Base-by-base conservation (phyloP, 2,797 vertebrate species). In the Neosilurus mollespiculum region DNA sequence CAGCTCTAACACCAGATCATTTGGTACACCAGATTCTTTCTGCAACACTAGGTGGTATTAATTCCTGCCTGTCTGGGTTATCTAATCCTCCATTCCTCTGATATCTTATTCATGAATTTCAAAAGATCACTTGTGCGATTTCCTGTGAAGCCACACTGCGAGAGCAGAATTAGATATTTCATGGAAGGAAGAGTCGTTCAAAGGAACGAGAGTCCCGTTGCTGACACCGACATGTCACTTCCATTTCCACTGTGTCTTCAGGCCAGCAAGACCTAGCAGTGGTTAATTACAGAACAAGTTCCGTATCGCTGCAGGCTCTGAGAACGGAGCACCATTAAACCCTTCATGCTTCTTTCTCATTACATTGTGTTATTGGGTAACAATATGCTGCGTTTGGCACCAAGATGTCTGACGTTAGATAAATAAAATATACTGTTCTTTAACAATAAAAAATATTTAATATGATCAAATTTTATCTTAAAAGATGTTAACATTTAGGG, bases 61-160 rank as follows among this genome's bases (percentile, higher is more conserved):
- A 80, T 80, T 80, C 30, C 64, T 4, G 12, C 14, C 11, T 59
- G 54, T 58, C 53, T 70, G 65, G 37, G 79, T 69, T 15, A 80
- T 18, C 64, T 43, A n/a, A n/a, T 81, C 34, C 54, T 70, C 26
- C 49, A 16, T 30, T 81, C 66, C 72, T 51, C 64, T 84, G 81
- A 86, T 84, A 84, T 84, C 65, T 30, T 83, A 81, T 86, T 85
- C 77, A 84, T 85, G 71, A 73, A 84, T 87, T 88, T 83, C 83
- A 59, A 72, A 85, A 84, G 73, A 83, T 81, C 78, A 66, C 54
- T 80, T 77, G 65, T 78, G 69, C 16, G 51, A 82, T 70, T 72
- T 86, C 76, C 77, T 84, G 65, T 86, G 81, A 70, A 67, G 67
- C 78, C 56, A 81, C 70, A 82, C 26, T 14, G 71, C 51, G 54